Evolutionary conservation across 2,888 invertebrate species (phyloP), one percentile per base, ranked within the genome.

Genomic region (Cosmia trapezina): DNA sequence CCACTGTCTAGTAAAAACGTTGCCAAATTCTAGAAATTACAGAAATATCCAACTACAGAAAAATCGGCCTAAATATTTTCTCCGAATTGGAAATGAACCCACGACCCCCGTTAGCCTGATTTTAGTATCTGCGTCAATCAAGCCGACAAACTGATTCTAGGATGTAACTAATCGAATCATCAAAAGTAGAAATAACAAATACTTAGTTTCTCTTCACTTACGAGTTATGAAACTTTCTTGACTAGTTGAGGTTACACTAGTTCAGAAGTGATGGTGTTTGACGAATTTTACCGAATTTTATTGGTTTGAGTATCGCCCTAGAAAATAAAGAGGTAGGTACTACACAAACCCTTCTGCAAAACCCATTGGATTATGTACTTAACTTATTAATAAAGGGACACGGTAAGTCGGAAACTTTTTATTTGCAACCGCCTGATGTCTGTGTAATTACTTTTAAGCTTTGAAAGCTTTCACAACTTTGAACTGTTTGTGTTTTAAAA

Each of bases 381-480:
- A 65, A 45, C 33, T 73, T 66, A 74, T 68, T 60, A 68, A 68
- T 68, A 61, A 76, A 69, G 56, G 45, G 64, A 41, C 54, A 64
- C n/a, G 59, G 54, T 53, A 33, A 77, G 41, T 60, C 37, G n/a
- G 12, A 64, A 76, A 61, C 64, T 65, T 78, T 78, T 65, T 61
- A 76, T 76, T 78, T 61, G 49, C 45, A 68, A 43, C 49, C 33
- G 43, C 59, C 57, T 69, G 70, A 70, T 74, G 56, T 45, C 45
- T 59, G 43, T 80, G 80, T 80, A 80, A 79, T 82, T 71, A 78
- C 71, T 57, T 69, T 57, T n/a, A 60, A 22, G 12, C 6, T 41
- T 68, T 54, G n/a, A 56, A 72, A 78, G 57, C 63, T 77, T 77
- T 78, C 63, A 17, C 73, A 49, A 12, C 17, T 63, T 62, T 47